Percentiles rank a stretch among this genome's conserved stretches.
phyloP scores from a whole-genome alignment of 2,888 invertebrate genomes.

The Notocelia uddmanniana region DNA sequence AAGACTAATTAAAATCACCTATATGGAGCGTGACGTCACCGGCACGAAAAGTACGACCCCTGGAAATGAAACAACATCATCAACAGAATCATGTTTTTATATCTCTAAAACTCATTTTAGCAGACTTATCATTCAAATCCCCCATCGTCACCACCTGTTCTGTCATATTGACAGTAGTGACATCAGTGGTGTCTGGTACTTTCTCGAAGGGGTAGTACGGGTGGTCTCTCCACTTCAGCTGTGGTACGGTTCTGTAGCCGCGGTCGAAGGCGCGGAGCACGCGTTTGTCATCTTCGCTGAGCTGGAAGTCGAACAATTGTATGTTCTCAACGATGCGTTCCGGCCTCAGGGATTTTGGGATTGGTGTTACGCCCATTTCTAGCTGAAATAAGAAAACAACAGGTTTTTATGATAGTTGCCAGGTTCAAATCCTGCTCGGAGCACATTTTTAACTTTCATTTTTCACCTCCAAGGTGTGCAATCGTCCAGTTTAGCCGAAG shows the following conservation, averaged over 20 bases:
- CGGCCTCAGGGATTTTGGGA: slow-evolving; percentile 70
- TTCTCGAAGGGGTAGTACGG: slow-evolving; percentile 68
- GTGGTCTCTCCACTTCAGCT: slow-evolving; percentile 61
- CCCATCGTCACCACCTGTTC: neutral
- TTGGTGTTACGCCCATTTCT: slow-evolving; percentile 66
- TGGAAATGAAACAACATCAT: too few relatives aligned
- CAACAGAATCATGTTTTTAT: too few relatives aligned
- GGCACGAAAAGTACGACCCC: too few relatives aligned
- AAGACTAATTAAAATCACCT: too few relatives aligned
- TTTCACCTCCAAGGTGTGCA: too few relatives aligned
- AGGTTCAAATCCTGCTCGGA: too few relatives aligned
- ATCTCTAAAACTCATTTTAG: slow-evolving; percentile 8
- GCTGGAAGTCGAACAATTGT: slow-evolving; percentile 66
- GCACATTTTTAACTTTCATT: too few relatives aligned
- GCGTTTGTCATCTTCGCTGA: slow-evolving; percentile 54
- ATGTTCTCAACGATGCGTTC: slow-evolving; percentile 67
- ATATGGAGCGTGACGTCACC: too few relatives aligned
- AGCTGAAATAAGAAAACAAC: slow-evolving; percentile 58
- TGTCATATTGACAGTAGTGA: neutral
- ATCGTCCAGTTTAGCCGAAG: too few relatives aligned
- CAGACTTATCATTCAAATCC: neutral
- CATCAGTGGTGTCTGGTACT: neutral
- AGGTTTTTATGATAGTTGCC: too few relatives aligned
- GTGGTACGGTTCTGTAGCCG: slow-evolving; percentile 62
- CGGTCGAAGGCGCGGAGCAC: slow-evolving; percentile 56